phyloP scores from a whole-genome alignment of 2,888 invertebrate species.

The Neoscelio sp. region DNA sequence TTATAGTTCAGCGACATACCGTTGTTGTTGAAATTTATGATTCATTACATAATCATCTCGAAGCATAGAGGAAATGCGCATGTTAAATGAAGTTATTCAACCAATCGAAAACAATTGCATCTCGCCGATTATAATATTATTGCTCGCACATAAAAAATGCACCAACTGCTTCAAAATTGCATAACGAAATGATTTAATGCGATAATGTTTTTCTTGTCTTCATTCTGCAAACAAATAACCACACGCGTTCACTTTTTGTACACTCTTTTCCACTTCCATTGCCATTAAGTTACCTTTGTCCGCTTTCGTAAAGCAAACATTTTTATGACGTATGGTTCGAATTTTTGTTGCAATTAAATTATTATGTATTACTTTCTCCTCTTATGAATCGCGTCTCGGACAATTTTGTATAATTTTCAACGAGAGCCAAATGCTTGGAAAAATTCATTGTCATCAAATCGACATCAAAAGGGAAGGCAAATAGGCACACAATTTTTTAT shows the following conservation, averaged over 20 bases:
- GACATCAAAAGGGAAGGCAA: too few species aligned
- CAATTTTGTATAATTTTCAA: not conserved
- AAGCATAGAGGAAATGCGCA: constrained; percentile 39
- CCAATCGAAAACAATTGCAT: constrained; percentile 60
- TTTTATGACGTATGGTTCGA: constrained; percentile 49
- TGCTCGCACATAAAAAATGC: constrained; percentile 5
- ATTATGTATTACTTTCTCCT: constrained; percentile 54
- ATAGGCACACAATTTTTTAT: too few species aligned
- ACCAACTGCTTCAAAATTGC: constrained; percentile 30
- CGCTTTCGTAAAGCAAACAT: constrained; percentile 59
- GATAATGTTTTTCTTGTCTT: constrained; percentile 62
- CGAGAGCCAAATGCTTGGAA: not conserved
- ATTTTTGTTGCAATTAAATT: constrained; percentile 50
- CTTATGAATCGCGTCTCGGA: constrained; percentile 13
- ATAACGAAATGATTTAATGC: constrained; percentile 60
- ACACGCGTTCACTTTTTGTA: constrained; percentile 51
- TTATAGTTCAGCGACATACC: constrained; percentile 51
- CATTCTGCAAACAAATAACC: constrained; percentile 59
- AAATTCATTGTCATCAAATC: constrained; percentile 24
- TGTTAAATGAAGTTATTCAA: constrained; percentile 60
- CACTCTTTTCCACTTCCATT: constrained; percentile 48
- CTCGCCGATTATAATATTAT: constrained; percentile 37
- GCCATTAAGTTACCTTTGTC: constrained; percentile 48
- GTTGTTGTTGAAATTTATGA: constrained; percentile 60
- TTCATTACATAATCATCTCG: constrained; percentile 52